Evolutionary conservation across 2,113 vertebrate genomes (phyloP).

Genomic region (Oophaga pumilio): DNA sequence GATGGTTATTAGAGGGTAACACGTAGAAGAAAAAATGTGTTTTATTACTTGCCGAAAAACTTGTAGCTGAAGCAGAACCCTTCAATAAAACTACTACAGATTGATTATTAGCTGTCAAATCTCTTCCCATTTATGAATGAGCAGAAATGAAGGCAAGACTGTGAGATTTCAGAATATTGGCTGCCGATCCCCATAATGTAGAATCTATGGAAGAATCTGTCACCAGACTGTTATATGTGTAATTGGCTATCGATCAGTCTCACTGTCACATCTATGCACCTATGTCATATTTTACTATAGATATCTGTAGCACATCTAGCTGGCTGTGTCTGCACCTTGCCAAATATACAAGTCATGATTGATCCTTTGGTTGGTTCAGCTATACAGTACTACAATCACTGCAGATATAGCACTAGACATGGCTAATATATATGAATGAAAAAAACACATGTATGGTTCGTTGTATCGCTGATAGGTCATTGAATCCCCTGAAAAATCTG

Average conservation of each 20-base stretch:
- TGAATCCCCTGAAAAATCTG: too few relatives aligned
- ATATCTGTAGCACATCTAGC: too few relatives aligned
- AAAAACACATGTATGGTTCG: too few relatives aligned
- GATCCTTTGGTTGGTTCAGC: not conserved
- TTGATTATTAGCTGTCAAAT: not conserved
- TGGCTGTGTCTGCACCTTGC: not conserved
- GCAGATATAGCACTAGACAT: too few relatives aligned
- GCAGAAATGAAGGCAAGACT: not conserved
- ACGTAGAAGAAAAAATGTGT: not conserved
- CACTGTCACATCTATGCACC: not conserved
- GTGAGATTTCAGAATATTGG: not conserved
- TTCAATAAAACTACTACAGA: not conserved
- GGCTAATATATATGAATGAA: too few relatives aligned
- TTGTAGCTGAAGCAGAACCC: not conserved
- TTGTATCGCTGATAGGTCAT: too few relatives aligned
- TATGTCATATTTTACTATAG: too few relatives aligned
- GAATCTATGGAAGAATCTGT: not conserved
- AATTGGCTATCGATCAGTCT: not conserved
- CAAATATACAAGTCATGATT: not conserved
- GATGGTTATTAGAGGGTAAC: not conserved
- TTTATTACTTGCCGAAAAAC: not conserved
- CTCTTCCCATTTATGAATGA: not conserved
- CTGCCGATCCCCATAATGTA: not conserved
- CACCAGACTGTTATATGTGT: not conserved
- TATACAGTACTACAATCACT: not conserved